Evolutionary conservation across 2,113 vertebrate genomes (phyloP), one percentile per base, ranked within the genome.

Genomic region (Tyrannus savana): DNA sequence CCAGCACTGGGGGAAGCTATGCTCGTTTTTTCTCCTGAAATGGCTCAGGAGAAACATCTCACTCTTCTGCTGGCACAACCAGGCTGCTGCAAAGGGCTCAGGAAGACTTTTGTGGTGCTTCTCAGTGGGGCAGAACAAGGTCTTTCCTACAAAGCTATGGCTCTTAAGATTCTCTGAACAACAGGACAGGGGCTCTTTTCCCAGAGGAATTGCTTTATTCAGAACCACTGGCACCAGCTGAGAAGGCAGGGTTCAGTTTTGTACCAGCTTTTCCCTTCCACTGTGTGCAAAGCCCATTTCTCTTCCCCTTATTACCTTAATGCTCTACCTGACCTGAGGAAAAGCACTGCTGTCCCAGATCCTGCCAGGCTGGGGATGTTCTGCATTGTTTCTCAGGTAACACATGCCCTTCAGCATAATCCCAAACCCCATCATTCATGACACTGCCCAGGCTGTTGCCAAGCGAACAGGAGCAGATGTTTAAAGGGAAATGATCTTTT

Each of bases 391-490:
- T 79, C 83, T 96, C 95, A 79, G 93, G 47, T 87, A 96, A 93
- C 92, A 66, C 60, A 66, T 33, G 60, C 90, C 88, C 90, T 80
- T 90, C 93, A 92, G 86, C 92, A 90, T 41, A 92, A 94, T 87
- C 73, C 86, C 74, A 78, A 91, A 27, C 58, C 58, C 83, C 77
- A 83, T n/a, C 77, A 76, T 3, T 91, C 92, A 92, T 66, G 92
- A 94, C 92, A 87, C 85, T 91, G 83, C 72, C 74, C 84, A 42
- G 77, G 86, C 90, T 93, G 87, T 82, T 97, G 97, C 94, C 97
- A 84, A 96, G 90, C 63, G 3, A 80, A 84, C 58, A 42, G 82
- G 56, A 96, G 95, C 97, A 98, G 97, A 97, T 97, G 97, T 97
- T 96, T 97, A 68, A 72, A 89, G 93, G 90, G 84, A 94, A 89